Conservation (phyloP, 2,888 invertebrate species). For the Drosophila meridionalis region DNA sequence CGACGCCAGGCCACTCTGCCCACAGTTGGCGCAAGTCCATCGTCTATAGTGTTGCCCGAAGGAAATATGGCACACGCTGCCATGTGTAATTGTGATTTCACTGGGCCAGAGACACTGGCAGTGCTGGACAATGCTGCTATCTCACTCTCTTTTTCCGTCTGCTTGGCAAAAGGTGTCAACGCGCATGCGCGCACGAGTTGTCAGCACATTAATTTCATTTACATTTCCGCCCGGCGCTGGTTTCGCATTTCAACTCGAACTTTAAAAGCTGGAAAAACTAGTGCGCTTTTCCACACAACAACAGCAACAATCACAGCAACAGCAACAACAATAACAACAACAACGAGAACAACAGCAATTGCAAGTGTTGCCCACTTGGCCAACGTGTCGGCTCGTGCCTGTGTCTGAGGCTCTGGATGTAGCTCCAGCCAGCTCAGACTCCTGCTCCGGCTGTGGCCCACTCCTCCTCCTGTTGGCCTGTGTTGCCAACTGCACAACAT, state of each 20-base stretch:
- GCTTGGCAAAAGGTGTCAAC: conserved; percentile 68
- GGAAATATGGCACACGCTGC: conserved; percentile 78
- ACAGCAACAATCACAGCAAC: background rate
- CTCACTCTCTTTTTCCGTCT: conserved; percentile 32
- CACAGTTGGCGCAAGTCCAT: conserved; percentile 38
- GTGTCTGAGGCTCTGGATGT: conserved; percentile 19
- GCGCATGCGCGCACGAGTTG: conserved; percentile 79
- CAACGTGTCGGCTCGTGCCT: conserved; percentile 65
- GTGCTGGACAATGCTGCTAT: conserved; percentile 20
- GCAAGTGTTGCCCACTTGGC: conserved; percentile 72
- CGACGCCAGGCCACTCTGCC: conserved; percentile 56
- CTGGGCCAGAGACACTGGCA: conserved; percentile 47
- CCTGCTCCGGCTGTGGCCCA: conserved; percentile 50
- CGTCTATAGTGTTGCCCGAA: conserved; percentile 36
- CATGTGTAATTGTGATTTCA: conserved; percentile 76
- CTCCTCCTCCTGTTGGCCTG: conserved; percentile 59
- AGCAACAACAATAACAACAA: conserved; percentile 24
- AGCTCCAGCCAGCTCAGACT: conserved; percentile 10
- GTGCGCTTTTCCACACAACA: conserved; percentile 67
- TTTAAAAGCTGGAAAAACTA: conserved; percentile 74
- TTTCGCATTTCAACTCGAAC: conserved; percentile 74
- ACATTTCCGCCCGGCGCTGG: conserved; percentile 80
- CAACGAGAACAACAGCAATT: conserved; percentile 28
- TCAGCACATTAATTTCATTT: conserved; percentile 82
- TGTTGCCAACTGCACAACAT: conserved; percentile 62